Evolutionary conservation across 1,140 invertebrate genomes (phyloP), one percentile per base, ranked within the genome.

Genomic region (Orchesella cincta): DNA sequence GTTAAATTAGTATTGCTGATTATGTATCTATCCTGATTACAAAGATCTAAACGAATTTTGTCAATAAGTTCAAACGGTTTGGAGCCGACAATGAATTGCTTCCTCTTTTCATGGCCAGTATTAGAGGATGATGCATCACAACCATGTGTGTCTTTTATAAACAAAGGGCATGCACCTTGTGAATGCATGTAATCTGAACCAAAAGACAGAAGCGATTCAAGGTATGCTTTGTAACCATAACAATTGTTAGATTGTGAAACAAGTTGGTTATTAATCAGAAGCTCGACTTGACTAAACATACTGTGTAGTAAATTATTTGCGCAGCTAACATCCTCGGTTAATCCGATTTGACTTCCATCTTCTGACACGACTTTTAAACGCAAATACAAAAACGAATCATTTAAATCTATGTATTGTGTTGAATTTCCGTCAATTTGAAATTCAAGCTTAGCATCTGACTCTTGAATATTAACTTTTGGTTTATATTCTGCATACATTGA

Each of bases 211-310:
- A 86, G 72, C 1, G 83, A 86, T 84, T 88, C 85, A 16, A 88
- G 83, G 62, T 87, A 87, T 1, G 84, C 83, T 74, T 84, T 76
- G 80, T 86, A 87, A n/a, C 83, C 81, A 81, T 88, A 87, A 23
- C 84, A 84, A 78, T 85, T 85, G 67, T 84, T 85, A 28, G 84
- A 81, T 29, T 8, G 14, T 8, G 67, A 71, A 23, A 33, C 33
- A 31, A 71, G 16, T 20, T 71, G 28, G 23, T 71, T 71, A 29
- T 71, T 71, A 12, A 71, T 34, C 16, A 71, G 23, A 29, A 33
- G 12, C 5, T 71, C 67, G 31, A 8, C 16, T 31, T 62, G 57
- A 1, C 72, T 74, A 75, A 78, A 78, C 29, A 78, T 35, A 12
- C 52, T 2, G 54, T 78, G 77, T 5, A 78, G 23, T 33, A 71